Evolutionary conservation across 2,888 invertebrate genomes (phyloP), one percentile per base, ranked within the genome.

Genomic region (Cheilosia impressa): DNA sequence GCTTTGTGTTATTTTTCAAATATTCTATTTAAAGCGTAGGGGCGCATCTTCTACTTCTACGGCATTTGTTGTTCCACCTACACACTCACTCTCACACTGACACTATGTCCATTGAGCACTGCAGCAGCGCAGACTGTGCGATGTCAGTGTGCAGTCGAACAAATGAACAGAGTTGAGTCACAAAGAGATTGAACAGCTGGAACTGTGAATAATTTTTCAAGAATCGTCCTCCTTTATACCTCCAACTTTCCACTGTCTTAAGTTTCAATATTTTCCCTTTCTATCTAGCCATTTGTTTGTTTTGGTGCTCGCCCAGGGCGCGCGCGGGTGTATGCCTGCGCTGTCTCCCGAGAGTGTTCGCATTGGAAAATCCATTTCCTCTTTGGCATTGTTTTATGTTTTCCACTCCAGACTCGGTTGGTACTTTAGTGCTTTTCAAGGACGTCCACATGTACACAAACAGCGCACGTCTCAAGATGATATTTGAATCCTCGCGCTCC

Each of bases 401-500:
- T 85, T 72, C 52, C 68, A 27, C 71, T 81, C 72, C 76, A 72
- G 85, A 77, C 81, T 81, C 85, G 81, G 85, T 66, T 60, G 76
- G 71, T 80, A 79, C 43, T 80, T 84, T 84, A 84, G 80, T 75
- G 80, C 71, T 71, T 85, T 80, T 81, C 85, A 85, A 85, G 85
- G 85, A 81, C 85, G 60, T 68, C 53, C 66, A 76, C 71, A 80
- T 27, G 27, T 80, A 27, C 63, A 72, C 55, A 85, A 85, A 85
- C 81, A 85, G 27, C 27, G 66, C 85, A 85, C 85, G 85, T 85
- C 85, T 85, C 81, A 85, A 85, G 81, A 81, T 81, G 80, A 81
- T 81, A 85, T 85, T 85, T 85, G 85, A 85, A 85, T 27, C 6
- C 5, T 27, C 27, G 27, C 27, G 27, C 27, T 85, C 80, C 69